Evolutionary conservation across 2,888 invertebrate species (phyloP).

Genomic region (Chalcosyrphus nemorum): DNA sequence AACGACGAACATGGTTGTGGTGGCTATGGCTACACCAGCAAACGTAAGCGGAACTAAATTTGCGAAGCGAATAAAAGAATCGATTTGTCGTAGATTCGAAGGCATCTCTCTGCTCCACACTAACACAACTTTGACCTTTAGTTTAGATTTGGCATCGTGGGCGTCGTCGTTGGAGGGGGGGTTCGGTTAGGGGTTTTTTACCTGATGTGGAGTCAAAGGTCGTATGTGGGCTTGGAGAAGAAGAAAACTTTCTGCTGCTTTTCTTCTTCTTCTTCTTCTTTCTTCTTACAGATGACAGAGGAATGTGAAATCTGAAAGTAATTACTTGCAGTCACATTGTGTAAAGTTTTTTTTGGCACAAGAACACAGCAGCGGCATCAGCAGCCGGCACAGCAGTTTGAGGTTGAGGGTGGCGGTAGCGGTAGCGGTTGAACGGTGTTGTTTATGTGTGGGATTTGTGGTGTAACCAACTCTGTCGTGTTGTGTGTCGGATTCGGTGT

Average conservation of each 20-base stretch:
- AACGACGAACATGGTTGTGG: conserved; percentile 10
- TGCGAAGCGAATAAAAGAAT: conserved; percentile 56
- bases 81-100: conserved; percentile 58
- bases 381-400: neutral
- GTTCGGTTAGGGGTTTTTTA: conserved; percentile 12
- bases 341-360: conserved; percentile 27
- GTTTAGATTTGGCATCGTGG: conserved; percentile 15
- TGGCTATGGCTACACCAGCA: conserved; percentile 6
- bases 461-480: conserved; percentile 12
- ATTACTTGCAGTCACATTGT: conserved; percentile 66
- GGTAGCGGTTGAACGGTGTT: neutral
- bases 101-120: neutral
- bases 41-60: conserved; percentile 48
- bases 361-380: no score
- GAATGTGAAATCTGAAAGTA: conserved; percentile 56
- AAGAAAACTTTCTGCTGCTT: neutral
- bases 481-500: conserved; percentile 6
- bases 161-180: neutral
- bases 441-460: conserved; percentile 14
- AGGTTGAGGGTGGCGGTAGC: neutral
- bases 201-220: conserved; percentile 45
- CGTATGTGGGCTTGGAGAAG: conserved; percentile 21
- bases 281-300: neutral
- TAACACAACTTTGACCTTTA: conserved; percentile 48
- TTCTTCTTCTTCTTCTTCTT: neutral